Evolutionary conservation across 1,140 invertebrate genomes (phyloP), one percentile per base, ranked within the genome.

Genomic region (Nasonia giraulti): DNA sequence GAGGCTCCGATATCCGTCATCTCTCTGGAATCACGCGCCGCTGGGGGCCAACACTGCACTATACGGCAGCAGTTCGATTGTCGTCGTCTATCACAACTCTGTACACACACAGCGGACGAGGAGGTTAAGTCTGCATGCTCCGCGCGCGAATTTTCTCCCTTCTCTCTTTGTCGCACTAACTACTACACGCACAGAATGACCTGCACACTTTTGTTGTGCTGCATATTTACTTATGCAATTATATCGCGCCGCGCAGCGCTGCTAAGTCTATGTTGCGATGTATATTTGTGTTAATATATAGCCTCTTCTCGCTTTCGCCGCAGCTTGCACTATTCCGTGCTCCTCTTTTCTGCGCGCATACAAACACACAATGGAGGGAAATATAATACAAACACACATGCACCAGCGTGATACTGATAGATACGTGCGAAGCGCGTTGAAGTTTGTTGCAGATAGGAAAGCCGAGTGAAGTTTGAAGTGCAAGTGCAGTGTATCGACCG

Each of bases 51-150:
- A 40, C 44, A 69, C 31, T 55, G 31, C 17, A 33, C 68, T 33
- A 37, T 37, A 6, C 27, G 0, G 23, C 68, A 17, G 1, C 68
- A n/a, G 55, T n/a, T 20, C 20, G 55, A 62, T 31, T 44, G 73
- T 14, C 37, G 12, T 17, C 77, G 50, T 1, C 20, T 37, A n/a
- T n/a, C 0, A 27, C 27, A 44, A n/a, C 10, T 2, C 27, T 31
- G 2, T 69, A 69, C 69, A n/a, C 40, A 50, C 44, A 17, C 50
- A 12, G 7, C 23, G 17, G 20, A 83, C 27, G 20, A 83, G 4
- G 82, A 83, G 82, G 82, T 83, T 83, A 83, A 79, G 82, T 83
- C 14, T 33, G 82, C 82, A 83, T 83, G 75, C 75, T 83, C 55
- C 62, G 82, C 82, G 82, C 82, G 82, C 74, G 82, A 77, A 83